Conservation (phyloP, 2,888 invertebrate species). For the Abscondita cerata region DNA sequence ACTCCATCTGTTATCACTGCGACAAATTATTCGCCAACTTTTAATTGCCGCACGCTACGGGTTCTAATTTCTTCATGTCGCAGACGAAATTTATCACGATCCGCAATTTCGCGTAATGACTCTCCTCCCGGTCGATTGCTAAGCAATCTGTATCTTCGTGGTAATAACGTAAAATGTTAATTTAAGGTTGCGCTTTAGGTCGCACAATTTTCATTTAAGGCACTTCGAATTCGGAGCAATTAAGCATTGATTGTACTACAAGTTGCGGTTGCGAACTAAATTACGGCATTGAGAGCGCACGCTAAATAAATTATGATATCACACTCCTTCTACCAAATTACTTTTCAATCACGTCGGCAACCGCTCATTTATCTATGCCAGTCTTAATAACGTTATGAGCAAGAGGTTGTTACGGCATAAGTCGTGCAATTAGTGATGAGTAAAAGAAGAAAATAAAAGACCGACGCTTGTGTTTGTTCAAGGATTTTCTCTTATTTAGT, state of each 20-base stretch:
- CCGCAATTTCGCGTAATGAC: no score
- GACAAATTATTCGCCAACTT: no score
- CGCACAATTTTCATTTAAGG: slow-evolving; percentile 21
- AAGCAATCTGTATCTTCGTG: no score
- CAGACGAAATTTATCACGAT: no score
- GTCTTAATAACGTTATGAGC: slow-evolving; percentile 25
- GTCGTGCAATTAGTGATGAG: slow-evolving; percentile 24
- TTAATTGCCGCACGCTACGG: no score
- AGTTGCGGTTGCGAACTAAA: slow-evolving; percentile 38
- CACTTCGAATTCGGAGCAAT: slow-evolving; percentile 35
- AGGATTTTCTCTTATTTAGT: neutral
- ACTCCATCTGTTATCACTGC: no score
- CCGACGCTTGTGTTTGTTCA: no score
- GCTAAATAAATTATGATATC: slow-evolving; percentile 39
- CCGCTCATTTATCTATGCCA: slow-evolving; percentile 35
- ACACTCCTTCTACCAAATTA: slow-evolving; percentile 35
- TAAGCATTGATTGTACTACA: slow-evolving; percentile 38
- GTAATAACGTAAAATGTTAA: no score
- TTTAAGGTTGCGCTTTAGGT: no score
- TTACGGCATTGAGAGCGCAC: slow-evolving; percentile 37
- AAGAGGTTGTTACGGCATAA: slow-evolving; percentile 19
- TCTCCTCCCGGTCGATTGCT: no score
- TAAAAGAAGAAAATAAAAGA: neutral
- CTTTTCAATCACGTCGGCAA: slow-evolving; percentile 36
- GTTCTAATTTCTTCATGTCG: no score